A percentile compares a stretch with the other conserved stretches of the same genome.
Evolutionary conservation across 2,113 vertebrate species (phyloP).

Genomic region (Mastomys coucha): DNA sequence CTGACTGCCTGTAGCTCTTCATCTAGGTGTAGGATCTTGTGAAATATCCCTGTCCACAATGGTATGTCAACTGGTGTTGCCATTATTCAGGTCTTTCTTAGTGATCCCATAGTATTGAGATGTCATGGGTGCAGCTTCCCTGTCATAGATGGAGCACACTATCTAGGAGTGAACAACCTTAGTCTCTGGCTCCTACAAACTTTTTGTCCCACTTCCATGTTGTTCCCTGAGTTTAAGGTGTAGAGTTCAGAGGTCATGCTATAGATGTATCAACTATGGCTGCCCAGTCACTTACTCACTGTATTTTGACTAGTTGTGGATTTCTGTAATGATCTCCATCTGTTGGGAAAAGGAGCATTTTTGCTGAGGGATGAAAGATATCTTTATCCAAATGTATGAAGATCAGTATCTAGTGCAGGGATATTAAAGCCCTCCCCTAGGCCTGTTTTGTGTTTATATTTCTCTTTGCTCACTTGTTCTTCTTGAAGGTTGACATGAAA

Average conservation of each 20-base stretch:
- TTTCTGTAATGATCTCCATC: neutral
- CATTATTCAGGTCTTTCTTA: neutral
- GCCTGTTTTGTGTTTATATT: rapidly evolving
- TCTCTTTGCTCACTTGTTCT: neutral
- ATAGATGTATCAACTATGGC: neutral
- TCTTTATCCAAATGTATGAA: neutral
- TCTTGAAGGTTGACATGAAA: rapidly evolving
- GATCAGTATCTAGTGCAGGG: neutral
- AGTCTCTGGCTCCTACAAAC: neutral
- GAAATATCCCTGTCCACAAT: neutral
- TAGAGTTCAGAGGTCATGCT: neutral
- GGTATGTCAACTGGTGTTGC: neutral
- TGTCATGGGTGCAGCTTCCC: neutral
- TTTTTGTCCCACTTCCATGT: neutral
- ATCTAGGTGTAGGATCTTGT: neutral
- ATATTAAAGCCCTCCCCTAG: neutral
- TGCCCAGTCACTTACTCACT: neutral
- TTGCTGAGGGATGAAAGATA: neutral
- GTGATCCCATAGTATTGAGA: neutral
- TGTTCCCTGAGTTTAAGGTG: neutral
- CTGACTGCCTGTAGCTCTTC: neutral
- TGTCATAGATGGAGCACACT: too few relatives aligned
- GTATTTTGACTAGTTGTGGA: neutral
- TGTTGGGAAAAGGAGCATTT: neutral
- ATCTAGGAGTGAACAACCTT: neutral